phyloP scores from a whole-genome alignment of 2,888 invertebrate genomes.

The Cosmia pyralina region DNA sequence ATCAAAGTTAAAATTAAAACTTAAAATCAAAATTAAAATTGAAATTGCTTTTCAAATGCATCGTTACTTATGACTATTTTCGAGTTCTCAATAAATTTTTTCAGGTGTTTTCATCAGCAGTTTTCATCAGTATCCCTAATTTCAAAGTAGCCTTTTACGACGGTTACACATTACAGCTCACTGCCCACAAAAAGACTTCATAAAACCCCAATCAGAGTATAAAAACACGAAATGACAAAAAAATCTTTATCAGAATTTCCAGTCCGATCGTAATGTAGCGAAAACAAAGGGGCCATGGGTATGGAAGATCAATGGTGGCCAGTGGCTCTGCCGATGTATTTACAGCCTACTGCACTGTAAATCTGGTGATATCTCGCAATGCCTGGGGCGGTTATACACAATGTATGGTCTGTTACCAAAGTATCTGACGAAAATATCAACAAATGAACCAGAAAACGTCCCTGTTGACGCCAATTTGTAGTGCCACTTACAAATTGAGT shows the following conservation, averaged over 20 bases:
- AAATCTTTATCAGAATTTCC: constrained; percentile 61
- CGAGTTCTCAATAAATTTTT: too few species aligned
- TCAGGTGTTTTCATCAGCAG: not conserved
- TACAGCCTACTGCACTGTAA: constrained; percentile 84
- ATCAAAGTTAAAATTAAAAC: too few species aligned
- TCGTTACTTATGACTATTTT: too few species aligned
- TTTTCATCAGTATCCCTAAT: not conserved
- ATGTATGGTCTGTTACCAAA: constrained; percentile 1
- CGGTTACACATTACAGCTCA: constrained; percentile 3
- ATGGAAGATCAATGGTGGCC: constrained; percentile 78
- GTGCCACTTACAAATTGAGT: too few species aligned
- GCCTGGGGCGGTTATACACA: constrained; percentile 67
- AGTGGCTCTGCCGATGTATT: constrained; percentile 75
- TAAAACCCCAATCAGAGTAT: constrained; percentile 43
- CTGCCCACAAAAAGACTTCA: constrained; percentile 44
- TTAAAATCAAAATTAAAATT: too few species aligned
- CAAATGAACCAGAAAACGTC: not conserved
- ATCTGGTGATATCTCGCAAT: constrained; percentile 79
- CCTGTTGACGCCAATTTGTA: too few species aligned
- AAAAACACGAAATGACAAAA: constrained; percentile 47
- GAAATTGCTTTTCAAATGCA: too few species aligned
- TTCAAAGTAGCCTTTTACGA: constrained; percentile 6
- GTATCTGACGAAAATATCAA: not conserved
- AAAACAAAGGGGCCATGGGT: constrained; percentile 65
- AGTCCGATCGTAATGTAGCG: constrained; percentile 54